These are phyloP conservation scores for Cairina moschata DNA, from an alignment of 2,113 vertebrate species.

Conservation along the genomic window DNA sequence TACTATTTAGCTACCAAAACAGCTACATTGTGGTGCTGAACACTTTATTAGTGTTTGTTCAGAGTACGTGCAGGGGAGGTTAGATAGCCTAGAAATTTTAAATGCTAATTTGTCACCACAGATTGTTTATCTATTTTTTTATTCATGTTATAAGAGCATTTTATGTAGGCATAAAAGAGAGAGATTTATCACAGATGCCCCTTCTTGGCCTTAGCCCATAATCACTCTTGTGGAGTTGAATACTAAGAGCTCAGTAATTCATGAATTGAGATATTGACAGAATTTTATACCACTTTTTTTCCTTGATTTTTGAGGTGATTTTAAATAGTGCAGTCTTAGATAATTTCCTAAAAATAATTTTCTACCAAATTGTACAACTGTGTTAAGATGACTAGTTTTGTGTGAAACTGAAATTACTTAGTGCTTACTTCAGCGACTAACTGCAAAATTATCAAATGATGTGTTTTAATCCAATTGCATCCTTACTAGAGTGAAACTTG, in stretches of 20 bases:
- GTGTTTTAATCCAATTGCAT: constrained; percentile 76
- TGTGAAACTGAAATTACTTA: constrained; percentile 74
- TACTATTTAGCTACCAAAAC: constrained; percentile 45
- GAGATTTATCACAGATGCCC: constrained; percentile 7
- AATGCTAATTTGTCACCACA: constrained; percentile 61
- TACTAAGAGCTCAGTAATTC: background rate
- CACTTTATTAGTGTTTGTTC: constrained; percentile 55
- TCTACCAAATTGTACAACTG: background rate
- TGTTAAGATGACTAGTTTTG: constrained; percentile 14
- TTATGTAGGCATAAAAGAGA: constrained; percentile 23
- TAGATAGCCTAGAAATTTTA: constrained; percentile 51
- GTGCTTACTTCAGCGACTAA: constrained; percentile 70
- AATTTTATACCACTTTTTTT: background rate
- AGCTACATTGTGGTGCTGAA: constrained; percentile 42
- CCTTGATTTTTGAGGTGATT: background rate
- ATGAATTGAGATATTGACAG: constrained; percentile 11
- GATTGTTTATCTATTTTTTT: constrained; percentile 52
- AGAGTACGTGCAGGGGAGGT: constrained; percentile 47
- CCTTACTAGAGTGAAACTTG: constrained; percentile 55
- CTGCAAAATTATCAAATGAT: constrained; percentile 75
- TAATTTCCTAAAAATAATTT: constrained; percentile 13
- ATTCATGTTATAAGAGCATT: constrained; percentile 34
- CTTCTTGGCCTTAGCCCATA: constrained; percentile 6
- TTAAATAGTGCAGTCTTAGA: background rate
- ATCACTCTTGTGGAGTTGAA: background rate